Percentiles rank a stretch among this genome's conserved stretches.
Conservation (phyloP, 2,888 invertebrate genomes). For the Zaprionus lineosus region DNA sequence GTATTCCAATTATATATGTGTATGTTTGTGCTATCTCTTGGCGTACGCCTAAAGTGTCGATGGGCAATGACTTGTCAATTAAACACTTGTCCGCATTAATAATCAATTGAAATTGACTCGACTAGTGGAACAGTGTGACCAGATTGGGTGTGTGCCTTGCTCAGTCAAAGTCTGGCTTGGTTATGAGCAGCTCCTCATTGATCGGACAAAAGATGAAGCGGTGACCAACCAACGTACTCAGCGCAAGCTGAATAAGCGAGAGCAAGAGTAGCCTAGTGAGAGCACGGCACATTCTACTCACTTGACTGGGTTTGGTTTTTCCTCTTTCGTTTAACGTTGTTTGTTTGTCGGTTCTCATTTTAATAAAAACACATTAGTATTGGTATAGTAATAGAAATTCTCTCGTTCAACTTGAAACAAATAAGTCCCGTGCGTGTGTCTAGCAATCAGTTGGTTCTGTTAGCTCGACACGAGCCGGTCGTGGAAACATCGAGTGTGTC, state of each 20-base stretch:
- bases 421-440: conserved; percentile 52
- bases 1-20: neutral
- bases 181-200: conserved; percentile 34
- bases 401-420: conserved; percentile 49
- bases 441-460: conserved; percentile 70
- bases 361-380: conserved; percentile 5
- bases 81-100: neutral
- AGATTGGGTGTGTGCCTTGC: neutral
- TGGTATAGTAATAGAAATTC: conserved; percentile 1
- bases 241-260: neutral
- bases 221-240: too few relatives aligned
- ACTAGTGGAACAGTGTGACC: conserved; percentile 15
- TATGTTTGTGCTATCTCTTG: conserved; percentile 31
- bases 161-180: conserved; percentile 9
- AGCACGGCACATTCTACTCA: too few relatives aligned
- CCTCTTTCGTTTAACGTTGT: too few relatives aligned
- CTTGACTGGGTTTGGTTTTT: too few relatives aligned
- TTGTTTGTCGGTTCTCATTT: conserved; percentile 10
- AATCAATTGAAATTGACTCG: conserved; percentile 1
- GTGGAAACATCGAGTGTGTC: neutral
- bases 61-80: conserved; percentile 37
- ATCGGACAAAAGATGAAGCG: conserved; percentile 19
- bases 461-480: conserved; percentile 66
- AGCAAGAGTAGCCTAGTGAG: neutral
- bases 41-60: conserved; percentile 21